Base-by-base conservation (phyloP, 1,140 invertebrate genomes). In the Leptinotarsa undecemlineata region DNA sequence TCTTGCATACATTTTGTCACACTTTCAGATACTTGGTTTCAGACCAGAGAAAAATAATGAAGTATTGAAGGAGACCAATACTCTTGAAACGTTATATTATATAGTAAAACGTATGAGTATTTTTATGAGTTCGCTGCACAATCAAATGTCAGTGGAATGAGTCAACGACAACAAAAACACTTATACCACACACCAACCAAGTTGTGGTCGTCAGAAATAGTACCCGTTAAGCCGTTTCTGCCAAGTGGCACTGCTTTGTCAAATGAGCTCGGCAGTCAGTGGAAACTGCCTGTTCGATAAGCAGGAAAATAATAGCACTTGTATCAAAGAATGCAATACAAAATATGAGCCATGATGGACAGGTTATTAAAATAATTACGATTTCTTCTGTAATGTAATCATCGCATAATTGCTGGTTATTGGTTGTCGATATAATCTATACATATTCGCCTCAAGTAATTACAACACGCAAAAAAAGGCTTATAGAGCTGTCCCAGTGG, bases 331-430 rank as follows among this genome's bases (percentile, higher is more conserved):
- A 64, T 64, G 63, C 63, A 20, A 21, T 64, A 64, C 63, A 64
- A 33, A 64, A 64, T 64, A 64, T 33, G 26, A 64, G 63, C 63
- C 6, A 21, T 26, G 63, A 64, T 64, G 48, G 68, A 48, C 68
- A 69, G 68, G 68, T 69, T 69, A 69, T 69, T 69, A 69, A 69
- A 69, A 69, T 69, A 69, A 69, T 69, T 69, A 48, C 68, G 68
- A n/a, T 69, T 69, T 69, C 68, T 69, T 69, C 68, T 69, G 68
- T 69, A 69, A 64, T 64, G 63, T 64, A 64, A 69, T 47, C 48
- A 69, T 48, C 68, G 48, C 26, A 69, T 69, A 69, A 69, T 69
- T 69, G 68, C 48, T 48, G 68, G 68, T 69, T 69, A 69, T 69
- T 69, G 68, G 68, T 69, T 69, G 68, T 69, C 68, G 68, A 69